Evolutionary conservation across 2,888 invertebrate species (phyloP).

Genomic region (Polyommatus iphigenia): DNA sequence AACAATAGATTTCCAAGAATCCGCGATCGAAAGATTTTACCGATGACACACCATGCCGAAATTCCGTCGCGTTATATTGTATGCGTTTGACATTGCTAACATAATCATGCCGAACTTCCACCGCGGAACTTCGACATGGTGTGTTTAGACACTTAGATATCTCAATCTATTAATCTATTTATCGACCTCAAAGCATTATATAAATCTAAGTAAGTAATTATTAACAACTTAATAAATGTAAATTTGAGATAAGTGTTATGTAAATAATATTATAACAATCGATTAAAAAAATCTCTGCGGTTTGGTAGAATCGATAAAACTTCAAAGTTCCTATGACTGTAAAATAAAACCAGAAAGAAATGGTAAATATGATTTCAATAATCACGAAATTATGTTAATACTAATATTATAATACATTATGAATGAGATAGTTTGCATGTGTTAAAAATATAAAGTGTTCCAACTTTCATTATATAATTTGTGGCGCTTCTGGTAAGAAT

Average conservation of each 20-base stretch:
- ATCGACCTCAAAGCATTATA: too few relatives aligned
- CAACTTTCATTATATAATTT: conserved; percentile 3
- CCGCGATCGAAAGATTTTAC: too few relatives aligned
- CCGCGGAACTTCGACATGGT: too few relatives aligned
- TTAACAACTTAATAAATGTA: neutral
- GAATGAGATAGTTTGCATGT: conserved; percentile 6
- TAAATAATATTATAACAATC: neutral
- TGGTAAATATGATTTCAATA: conserved; percentile 7
- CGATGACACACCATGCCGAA: too few relatives aligned
- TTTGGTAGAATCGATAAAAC: neutral
- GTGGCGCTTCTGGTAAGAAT: neutral
- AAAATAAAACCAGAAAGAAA: conserved; percentile 7
- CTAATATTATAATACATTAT: neutral
- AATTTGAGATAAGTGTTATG: neutral
- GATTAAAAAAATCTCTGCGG: neutral
- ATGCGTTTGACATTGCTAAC: too few relatives aligned
- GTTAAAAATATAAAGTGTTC: conserved; percentile 7
- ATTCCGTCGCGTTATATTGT: too few relatives aligned
- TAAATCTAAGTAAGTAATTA: too few relatives aligned
- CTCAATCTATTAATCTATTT: too few relatives aligned
- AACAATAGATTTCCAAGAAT: too few relatives aligned
- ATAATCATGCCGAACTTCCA: too few relatives aligned
- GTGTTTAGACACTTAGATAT: too few relatives aligned
- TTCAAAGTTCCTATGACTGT: neutral
- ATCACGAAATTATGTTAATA: conserved; percentile 21